Evolutionary conservation across 92 coral and sea anemone genomes (phyloP).

Genomic region (Zoanthus sociatus): DNA sequence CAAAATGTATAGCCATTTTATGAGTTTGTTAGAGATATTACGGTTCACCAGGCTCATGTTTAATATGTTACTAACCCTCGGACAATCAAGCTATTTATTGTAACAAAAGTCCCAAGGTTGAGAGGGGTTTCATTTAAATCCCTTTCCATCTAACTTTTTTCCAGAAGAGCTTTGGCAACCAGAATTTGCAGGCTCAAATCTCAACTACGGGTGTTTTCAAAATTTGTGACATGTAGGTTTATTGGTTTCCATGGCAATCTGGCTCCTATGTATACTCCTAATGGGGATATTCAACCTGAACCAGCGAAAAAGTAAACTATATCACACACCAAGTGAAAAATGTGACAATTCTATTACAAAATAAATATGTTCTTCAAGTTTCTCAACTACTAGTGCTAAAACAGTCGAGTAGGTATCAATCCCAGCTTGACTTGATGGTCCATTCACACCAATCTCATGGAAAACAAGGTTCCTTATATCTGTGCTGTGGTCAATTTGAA

Average conservation of each 20-base stretch:
- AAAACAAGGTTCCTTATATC: constrained; percentile 49
- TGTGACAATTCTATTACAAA: neutral
- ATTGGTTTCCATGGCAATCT: neutral
- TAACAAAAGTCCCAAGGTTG: too few relatives aligned
- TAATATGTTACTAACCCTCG: too few relatives aligned
- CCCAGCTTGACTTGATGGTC: constrained; percentile 75
- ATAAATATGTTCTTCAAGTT: constrained; percentile 59
- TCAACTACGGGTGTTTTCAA: too few relatives aligned
- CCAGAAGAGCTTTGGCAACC: too few relatives aligned
- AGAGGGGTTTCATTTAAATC: too few relatives aligned
- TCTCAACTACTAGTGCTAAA: constrained; percentile 69
- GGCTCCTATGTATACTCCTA: neutral
- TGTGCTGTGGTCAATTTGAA: constrained; percentile 14
- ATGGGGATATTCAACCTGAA: constrained; percentile 1
- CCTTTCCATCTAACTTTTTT: too few relatives aligned
- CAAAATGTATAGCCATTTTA: too few relatives aligned
- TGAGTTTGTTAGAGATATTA: too few relatives aligned
- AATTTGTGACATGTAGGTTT: too few relatives aligned
- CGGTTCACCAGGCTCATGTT: too few relatives aligned
- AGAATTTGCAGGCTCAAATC: too few relatives aligned
- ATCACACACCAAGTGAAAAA: neutral
- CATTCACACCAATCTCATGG: constrained; percentile 40
- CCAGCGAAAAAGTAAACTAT: neutral
- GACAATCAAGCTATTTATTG: too few relatives aligned
- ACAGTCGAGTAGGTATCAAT: constrained; percentile 71